These are phyloP conservation scores for Strigamia maritima DNA, from an alignment of 2,888 invertebrate species.

Conservation along the genomic window DNA sequence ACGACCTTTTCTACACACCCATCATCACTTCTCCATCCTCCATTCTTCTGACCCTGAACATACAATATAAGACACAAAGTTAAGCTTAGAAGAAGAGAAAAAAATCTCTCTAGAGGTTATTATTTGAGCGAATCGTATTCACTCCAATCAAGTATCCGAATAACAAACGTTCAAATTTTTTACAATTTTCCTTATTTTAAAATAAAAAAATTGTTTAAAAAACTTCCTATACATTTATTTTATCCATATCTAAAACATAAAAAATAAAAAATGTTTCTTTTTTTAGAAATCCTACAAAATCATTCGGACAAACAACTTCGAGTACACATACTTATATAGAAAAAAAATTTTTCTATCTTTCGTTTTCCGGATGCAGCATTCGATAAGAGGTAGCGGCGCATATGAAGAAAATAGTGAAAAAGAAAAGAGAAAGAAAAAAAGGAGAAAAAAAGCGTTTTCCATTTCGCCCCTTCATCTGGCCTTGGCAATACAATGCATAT, in stretches of 20 bases:
- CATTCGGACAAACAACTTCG: slow-evolving; percentile 25
- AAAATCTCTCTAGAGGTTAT: not conserved
- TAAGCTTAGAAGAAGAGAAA: not conserved
- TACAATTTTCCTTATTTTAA: not conserved
- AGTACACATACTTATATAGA: not conserved
- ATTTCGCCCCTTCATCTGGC: slow-evolving; percentile 26
- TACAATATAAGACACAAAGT: not conserved
- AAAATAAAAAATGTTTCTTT: not conserved
- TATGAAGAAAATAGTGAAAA: not conserved
- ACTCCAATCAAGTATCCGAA: not conserved
- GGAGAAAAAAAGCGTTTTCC: not conserved
- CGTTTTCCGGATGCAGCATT: slow-evolving; percentile 17
- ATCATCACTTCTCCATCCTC: slow-evolving; percentile 18
- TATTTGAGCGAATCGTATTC: not conserved
- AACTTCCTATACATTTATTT: not conserved
- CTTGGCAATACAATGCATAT: slow-evolving; percentile 27
- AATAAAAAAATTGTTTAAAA: not conserved
- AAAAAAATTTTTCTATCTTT: slow-evolving; percentile 12
- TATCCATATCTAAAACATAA: not conserved
- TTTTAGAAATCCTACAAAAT: not conserved
- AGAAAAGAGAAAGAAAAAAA: not conserved
- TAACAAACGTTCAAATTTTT: not conserved
- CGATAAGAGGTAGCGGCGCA: slow-evolving; percentile 4
- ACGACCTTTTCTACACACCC: slow-evolving; percentile 22
- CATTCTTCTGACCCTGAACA: slow-evolving; percentile 16